These are phyloP conservation scores for Hyperoplus immaculatus DNA, from an alignment of 2,797 vertebrate genomes.

Conservation along the genomic window DNA sequence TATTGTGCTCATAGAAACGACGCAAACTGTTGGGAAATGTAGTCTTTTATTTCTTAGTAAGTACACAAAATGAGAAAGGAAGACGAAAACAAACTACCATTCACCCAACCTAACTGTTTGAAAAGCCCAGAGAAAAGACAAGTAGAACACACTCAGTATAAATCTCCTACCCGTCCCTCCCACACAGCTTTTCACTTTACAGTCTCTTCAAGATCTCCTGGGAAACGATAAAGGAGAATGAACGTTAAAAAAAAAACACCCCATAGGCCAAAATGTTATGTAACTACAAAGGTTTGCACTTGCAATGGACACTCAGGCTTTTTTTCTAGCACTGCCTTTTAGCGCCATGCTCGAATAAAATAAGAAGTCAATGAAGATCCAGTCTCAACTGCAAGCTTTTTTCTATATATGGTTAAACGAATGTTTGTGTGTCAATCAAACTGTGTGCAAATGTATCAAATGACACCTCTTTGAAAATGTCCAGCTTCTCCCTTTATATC, in stretches of 20 bases:
- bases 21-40: not conserved
- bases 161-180: slow-evolving; percentile 35
- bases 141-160: not conserved
- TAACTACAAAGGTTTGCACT: slow-evolving; percentile 48
- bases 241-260: not conserved
- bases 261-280: slow-evolving; percentile 38
- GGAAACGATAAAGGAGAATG: slow-evolving; percentile 47
- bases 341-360: slow-evolving; percentile 33
- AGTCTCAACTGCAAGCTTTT: not conserved
- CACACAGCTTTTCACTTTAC: slow-evolving; percentile 12
- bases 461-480: not conserved
- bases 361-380: slow-evolving; percentile 4
- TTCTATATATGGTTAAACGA: not conserved
- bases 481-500: not conserved
- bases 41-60: slow-evolving; percentile 9
- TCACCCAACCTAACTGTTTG: not conserved
- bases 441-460: not conserved
- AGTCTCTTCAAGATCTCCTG: slow-evolving; percentile 28
- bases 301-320: not conserved
- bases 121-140: slow-evolving; percentile 35
- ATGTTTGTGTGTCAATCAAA: not conserved
- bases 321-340: slow-evolving; percentile 13
- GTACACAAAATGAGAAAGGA: slow-evolving; percentile 18
- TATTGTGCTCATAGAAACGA: not conserved
- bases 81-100: not conserved